A percentile compares a stretch with the other conserved stretches of the same genome.
These are phyloP conservation scores for Scelioninae gen. 1 DNA, from an alignment of 2,888 invertebrate genomes.

Conservation along the genomic window DNA sequence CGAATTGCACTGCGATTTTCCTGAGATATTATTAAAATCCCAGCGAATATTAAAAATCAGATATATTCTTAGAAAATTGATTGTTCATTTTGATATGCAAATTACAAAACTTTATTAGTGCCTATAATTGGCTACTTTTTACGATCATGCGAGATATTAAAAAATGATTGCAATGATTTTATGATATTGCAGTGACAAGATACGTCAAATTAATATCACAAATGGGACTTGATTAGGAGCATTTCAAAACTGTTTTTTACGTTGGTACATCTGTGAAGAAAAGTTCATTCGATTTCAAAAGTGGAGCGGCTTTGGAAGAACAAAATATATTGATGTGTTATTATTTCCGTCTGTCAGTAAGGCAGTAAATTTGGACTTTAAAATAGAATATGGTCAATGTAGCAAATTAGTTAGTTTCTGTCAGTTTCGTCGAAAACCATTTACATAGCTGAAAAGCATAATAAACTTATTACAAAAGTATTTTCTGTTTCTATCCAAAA, in stretches of 20 bases:
- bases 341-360: conserved; percentile 44
- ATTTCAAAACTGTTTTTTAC: not conserved
- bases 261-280: not conserved
- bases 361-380: conserved; percentile 42
- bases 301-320: conserved; percentile 11
- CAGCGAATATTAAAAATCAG: conserved; percentile 39
- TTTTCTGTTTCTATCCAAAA: conserved; percentile 42
- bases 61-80: conserved; percentile 51
- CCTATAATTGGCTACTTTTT: conserved; percentile 38
- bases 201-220: no score
- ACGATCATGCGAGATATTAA: conserved; percentile 29
- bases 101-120: conserved; percentile 41
- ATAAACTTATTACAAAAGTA: conserved; percentile 51
- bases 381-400: conserved; percentile 47
- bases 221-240: not conserved
- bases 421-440: conserved; percentile 38
- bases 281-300: conserved; percentile 14
- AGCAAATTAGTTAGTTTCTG: conserved; percentile 49
- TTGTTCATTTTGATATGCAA: conserved; percentile 59
- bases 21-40: conserved; percentile 44
- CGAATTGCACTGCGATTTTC: conserved; percentile 35
- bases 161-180: not conserved
- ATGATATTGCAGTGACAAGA: no score
- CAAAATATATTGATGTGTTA: conserved; percentile 30
- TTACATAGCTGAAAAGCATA: conserved; percentile 36